Conservation (phyloP, 2,113 vertebrate species). For the Galeopterus variegatus region DNA sequence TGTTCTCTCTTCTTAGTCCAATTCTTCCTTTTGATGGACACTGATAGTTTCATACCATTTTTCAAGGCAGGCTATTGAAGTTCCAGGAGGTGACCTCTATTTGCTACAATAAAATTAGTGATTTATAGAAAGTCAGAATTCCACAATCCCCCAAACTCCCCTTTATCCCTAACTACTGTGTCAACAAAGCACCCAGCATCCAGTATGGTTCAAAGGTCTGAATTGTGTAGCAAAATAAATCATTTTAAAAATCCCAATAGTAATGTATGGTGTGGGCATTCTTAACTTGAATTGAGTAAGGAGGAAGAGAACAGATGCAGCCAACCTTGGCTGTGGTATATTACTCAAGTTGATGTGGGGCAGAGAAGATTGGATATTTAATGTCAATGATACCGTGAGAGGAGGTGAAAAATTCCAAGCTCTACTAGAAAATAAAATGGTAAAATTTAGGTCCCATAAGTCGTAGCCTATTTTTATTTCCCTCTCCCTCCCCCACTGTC, state of each 20-base stretch:
- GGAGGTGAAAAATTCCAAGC: slow-evolving; percentile 16
- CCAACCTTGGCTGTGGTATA: slow-evolving; percentile 67
- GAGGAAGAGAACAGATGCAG: slow-evolving; percentile 45
- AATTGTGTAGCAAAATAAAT: slow-evolving; percentile 79
- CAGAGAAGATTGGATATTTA: slow-evolving; percentile 75
- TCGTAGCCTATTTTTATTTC: slow-evolving; percentile 50
- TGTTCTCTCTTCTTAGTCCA: slow-evolving; percentile 47
- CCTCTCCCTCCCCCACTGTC: not conserved
- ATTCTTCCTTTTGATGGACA: slow-evolving; percentile 71
- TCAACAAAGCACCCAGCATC: slow-evolving; percentile 73
- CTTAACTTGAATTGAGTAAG: slow-evolving; percentile 61
- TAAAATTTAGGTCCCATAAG: slow-evolving; percentile 50
- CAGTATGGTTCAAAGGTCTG: slow-evolving; percentile 73
- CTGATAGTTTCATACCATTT: slow-evolving; percentile 67
- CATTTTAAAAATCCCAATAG: slow-evolving; percentile 74
- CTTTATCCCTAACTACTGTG: slow-evolving; percentile 79
- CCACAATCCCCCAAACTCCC: slow-evolving; percentile 69
- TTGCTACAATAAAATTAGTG: slow-evolving; percentile 81
- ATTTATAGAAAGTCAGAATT: slow-evolving; percentile 79
- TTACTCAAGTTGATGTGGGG: slow-evolving; percentile 77
- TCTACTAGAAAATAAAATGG: slow-evolving; percentile 64
- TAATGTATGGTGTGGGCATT: slow-evolving; percentile 60
- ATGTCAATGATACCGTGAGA: slow-evolving; percentile 12
- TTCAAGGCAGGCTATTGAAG: slow-evolving; percentile 63
- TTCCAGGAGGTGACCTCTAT: slow-evolving; percentile 76